Evolutionary conservation across 2,888 invertebrate species (phyloP), one percentile per base, ranked within the genome.

Genomic region (Lysandra bellargus): DNA sequence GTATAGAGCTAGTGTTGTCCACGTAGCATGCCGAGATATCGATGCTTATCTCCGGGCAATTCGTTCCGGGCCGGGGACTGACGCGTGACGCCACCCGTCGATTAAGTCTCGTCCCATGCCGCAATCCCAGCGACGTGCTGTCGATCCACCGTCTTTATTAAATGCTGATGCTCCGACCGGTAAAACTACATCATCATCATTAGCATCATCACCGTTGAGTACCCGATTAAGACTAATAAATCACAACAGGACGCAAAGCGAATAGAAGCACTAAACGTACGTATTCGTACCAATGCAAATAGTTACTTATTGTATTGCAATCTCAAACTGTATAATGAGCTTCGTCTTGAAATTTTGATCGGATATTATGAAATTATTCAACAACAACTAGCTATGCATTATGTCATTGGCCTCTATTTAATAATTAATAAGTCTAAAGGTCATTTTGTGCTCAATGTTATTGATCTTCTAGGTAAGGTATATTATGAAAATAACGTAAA

Each of bases 41-140:
- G 90, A 91, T 91, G 89, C 87, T 89, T 90, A 91, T 91, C 91
- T 89, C 85, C 85, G 85, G 84, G 80, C 84, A 86, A 88, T 89
- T 88, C 87, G 90, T 89, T 89, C 87, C 89, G 89, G 87, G 83
- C 85, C 85, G 86, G 83, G 86, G 89, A 88, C 87, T 87, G 84
- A 87, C 88, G 92, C 91, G 91, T 91, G 91, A 91, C 91, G 89
- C 84, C 81, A 77, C 80, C 83, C 83, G 86, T 83, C 88, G 87
- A 90, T 90, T 91, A 90, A 91, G 91, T 89, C 91, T 89, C 86
- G 86, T 85, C 88, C 88, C 87, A 87, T 88, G 87, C 87, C 87
- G 85, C 86, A 86, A 83, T 82, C 82, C 84, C 57, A 57, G 57
- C 57, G 83, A 83, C 83, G 84, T 83, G 83, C 84, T 83, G 86